Conservation (phyloP, 2,888 invertebrate species). For the Tachina lurida region DNA sequence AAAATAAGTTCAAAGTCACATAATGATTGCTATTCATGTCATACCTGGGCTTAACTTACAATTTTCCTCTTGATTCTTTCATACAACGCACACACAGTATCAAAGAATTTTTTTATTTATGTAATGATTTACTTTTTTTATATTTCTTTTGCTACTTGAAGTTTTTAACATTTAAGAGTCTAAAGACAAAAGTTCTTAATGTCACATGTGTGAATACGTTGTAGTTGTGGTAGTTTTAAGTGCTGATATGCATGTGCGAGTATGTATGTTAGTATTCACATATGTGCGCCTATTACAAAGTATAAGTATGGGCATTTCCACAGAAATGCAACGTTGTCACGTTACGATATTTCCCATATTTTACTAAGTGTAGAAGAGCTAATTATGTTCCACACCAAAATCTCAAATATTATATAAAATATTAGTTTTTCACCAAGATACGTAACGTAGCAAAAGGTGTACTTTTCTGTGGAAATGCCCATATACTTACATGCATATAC, state of each 20-base stretch:
- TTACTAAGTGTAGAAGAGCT: too few species aligned
- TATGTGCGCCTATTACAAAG: background rate
- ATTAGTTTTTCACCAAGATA: too few species aligned
- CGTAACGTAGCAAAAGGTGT: too few species aligned
- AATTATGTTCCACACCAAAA: too few species aligned
- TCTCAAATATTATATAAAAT: too few species aligned
- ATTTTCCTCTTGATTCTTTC: slow-evolving; percentile 61
- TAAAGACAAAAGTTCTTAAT: slow-evolving; percentile 64
- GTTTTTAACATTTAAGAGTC: slow-evolving; percentile 65
- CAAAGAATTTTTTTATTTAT: slow-evolving; percentile 20
- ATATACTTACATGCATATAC: too few species aligned
- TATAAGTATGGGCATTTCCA: too few species aligned
- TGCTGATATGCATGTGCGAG: slow-evolving; percentile 11
- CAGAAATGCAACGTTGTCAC: too few species aligned
- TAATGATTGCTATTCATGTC: slow-evolving; percentile 71
- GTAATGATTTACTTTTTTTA: background rate
- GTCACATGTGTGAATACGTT: slow-evolving; percentile 49
- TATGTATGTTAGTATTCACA: background rate
- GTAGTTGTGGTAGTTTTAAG: slow-evolving; percentile 30
- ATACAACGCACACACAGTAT: slow-evolving; percentile 26
- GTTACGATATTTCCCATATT: too few species aligned
- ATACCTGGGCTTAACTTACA: slow-evolving; percentile 67
- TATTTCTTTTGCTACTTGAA: slow-evolving; percentile 57
- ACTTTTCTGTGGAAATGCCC: too few species aligned
- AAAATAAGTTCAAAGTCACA: slow-evolving; percentile 71